Evolutionary conservation across 2,888 invertebrate genomes (phyloP), one percentile per base, ranked within the genome.

Genomic region (Unio delphinus): DNA sequence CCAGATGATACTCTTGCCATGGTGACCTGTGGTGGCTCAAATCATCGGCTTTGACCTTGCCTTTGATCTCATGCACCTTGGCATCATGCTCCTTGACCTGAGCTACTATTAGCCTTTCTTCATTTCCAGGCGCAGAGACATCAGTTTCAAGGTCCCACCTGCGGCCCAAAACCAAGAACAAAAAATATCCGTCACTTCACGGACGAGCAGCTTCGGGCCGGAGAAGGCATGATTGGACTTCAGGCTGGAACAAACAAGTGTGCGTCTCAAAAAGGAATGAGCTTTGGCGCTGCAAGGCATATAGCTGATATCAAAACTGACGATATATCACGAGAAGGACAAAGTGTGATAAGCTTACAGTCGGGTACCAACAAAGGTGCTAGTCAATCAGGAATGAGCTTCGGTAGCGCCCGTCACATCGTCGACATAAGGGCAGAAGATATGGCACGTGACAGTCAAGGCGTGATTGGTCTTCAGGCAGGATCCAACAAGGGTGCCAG

Each of bases 211-310:
- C 70, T 85, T 64, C 80, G 81, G 66, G 82, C 83, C 4, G 84
- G 86, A n/a, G 83, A 86, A 18, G 76, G 80, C 15, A 78, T 87
- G 7, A 85, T 90, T 57, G 86, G 88, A 59, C 80, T 88, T 2
- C 90, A 90, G 76, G 83, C 86, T 30, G 90, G 90, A n/a, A 86
- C 82, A 67, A 90, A 89, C 77, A 86, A 89, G 73, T 81, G 81
- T n/a, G 89, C 89, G 6, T 83, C 83, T n/a, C 90, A 90, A 72
- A 69, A 80, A 15, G 89, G 89, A 6, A 89, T 89, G 88, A 64
- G 73, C 23, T 81, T 86, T 60, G 86, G 86, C 6, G 80, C 79
- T 30, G 72, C 76, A 0, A 72, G 86, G 34, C 87, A 87, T 70
- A 82, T 85, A 61, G 81, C 84, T 28, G 87, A 87, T 66, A 81